These are phyloP conservation scores for Erebia epiphron DNA, from an alignment of 2,888 invertebrate species.

Conservation along the genomic window DNA sequence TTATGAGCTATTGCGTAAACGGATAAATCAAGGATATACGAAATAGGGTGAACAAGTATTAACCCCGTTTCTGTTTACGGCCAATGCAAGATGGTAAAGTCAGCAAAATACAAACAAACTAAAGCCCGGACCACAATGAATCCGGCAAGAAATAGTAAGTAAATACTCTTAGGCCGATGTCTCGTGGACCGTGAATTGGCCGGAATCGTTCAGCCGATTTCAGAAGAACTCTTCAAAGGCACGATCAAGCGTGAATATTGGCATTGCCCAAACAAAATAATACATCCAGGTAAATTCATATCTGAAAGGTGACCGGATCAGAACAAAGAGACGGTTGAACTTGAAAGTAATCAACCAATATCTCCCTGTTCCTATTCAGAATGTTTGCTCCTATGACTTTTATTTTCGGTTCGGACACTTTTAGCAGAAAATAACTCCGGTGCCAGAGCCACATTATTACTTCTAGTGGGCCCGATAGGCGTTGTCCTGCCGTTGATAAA, in stretches of 20 bases:
- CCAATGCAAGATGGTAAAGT: constrained; percentile 26
- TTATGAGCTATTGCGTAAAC: constrained; percentile 27
- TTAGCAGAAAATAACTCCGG: no score
- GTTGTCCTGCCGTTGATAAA: no score
- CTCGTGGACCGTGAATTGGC: constrained; percentile 46
- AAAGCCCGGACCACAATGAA: constrained; percentile 33
- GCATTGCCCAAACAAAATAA: constrained; percentile 43
- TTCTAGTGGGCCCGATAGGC: no score
- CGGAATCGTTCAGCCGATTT: constrained; percentile 44
- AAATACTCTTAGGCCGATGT: constrained; percentile 48
- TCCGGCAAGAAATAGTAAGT: constrained; percentile 34
- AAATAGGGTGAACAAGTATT: constrained; percentile 31
- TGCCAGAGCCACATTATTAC: no score
- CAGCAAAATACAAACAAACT: constrained; percentile 33
- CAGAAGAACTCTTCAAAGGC: constrained; percentile 47
- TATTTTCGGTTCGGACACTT: background rate
- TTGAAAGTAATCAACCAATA: constrained; percentile 15
- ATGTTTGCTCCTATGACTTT: constrained; percentile 16
- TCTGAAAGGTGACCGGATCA: constrained; percentile 30
- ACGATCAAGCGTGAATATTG: constrained; percentile 53
- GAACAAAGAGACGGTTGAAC: constrained; percentile 26
- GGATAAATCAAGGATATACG: constrained; percentile 32
- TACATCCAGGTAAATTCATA: constrained; percentile 37
- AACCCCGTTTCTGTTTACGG: constrained; percentile 24
- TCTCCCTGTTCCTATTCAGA: constrained; percentile 4